Evolutionary conservation across 2,113 vertebrate species (phyloP).

Genomic region (Eudyptes chrysolophus): DNA sequence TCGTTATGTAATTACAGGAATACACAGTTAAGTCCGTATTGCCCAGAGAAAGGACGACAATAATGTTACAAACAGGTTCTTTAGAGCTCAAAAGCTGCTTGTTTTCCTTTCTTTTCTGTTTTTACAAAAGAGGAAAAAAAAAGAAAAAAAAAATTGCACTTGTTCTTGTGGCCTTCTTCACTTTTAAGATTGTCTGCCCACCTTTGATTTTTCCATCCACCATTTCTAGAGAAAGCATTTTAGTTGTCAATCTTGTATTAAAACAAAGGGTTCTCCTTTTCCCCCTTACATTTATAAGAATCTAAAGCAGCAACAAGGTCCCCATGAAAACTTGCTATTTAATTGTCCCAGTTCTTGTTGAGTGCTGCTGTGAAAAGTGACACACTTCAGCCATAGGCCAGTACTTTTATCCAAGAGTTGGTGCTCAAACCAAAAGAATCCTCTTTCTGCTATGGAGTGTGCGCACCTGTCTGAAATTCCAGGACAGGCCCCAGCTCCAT

Average conservation of each 20-base stretch:
- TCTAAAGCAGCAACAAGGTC: constrained; percentile 89
- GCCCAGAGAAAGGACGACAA: constrained; percentile 73
- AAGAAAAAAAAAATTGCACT: constrained; percentile 43
- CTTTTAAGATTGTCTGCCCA: constrained; percentile 77
- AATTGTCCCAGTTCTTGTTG: constrained; percentile 83
- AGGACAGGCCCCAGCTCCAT: background rate
- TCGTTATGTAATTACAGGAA: constrained; percentile 34
- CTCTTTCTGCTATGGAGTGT: constrained; percentile 30
- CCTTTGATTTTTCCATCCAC: constrained; percentile 69
- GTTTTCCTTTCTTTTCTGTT: constrained; percentile 26
- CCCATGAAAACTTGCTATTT: constrained; percentile 87
- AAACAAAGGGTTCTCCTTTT: constrained; percentile 68
- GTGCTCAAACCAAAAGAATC: constrained; percentile 31
- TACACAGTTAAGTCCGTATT: constrained; percentile 54
- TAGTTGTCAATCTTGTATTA: constrained; percentile 58
- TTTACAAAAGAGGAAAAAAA: constrained; percentile 15
- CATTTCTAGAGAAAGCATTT: constrained; percentile 64
- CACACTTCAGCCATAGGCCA: constrained; percentile 87
- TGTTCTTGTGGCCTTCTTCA: constrained; percentile 87
- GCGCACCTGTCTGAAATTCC: background rate
- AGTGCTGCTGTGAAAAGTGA: constrained; percentile 87
- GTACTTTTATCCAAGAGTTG: constrained; percentile 61
- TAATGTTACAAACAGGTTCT: constrained; percentile 58
- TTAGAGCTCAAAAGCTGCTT: constrained; percentile 56
- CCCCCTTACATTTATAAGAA: constrained; percentile 78